Evolutionary conservation across 1,140 invertebrate species (phyloP).

Genomic region (Eulimnadia texana): DNA sequence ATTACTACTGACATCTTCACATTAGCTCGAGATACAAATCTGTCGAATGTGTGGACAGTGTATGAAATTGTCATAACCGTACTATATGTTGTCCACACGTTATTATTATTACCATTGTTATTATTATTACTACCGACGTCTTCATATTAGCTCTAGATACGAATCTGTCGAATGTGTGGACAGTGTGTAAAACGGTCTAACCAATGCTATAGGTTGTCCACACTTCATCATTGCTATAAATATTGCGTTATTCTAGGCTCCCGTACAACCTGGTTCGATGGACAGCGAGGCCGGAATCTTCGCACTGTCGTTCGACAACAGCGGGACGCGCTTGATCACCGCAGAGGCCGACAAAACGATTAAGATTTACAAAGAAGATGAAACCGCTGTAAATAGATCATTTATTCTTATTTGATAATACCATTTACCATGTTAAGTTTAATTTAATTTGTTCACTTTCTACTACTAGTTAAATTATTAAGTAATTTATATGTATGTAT

Average conservation of each 20-base stretch:
- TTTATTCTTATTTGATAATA: slow-evolving; percentile 25
- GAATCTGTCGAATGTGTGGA: too few relatives aligned
- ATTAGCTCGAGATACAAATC: too few relatives aligned
- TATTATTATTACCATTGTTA: too few relatives aligned
- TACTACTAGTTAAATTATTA: neutral
- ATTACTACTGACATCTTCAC: too few relatives aligned
- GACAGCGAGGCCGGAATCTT: slow-evolving; percentile 97
- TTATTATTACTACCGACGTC: too few relatives aligned
- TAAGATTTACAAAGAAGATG: slow-evolving; percentile 98
- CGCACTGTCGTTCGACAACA: slow-evolving; percentile 85
- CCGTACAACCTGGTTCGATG: slow-evolving; percentile 97
- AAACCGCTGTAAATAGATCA: slow-evolving; percentile 73
- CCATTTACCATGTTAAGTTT: neutral
- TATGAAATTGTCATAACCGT: too few relatives aligned
- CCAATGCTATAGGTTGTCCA: too few relatives aligned
- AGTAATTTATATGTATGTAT: neutral
- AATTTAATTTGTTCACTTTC: slow-evolving; percentile 17
- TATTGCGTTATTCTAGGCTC: slow-evolving; percentile 57
- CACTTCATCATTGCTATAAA: too few relatives aligned
- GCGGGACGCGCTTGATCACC: slow-evolving; percentile 82
- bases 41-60: too few relatives aligned
- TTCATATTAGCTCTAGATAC: too few relatives aligned
- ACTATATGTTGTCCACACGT: too few relatives aligned
- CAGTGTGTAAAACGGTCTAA: too few relatives aligned
- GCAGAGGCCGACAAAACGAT: slow-evolving; percentile 98